Percentiles rank a stretch among this genome's conserved stretches.
Evolutionary conservation across 2,797 vertebrate genomes (phyloP).

Genomic region (Chelon auratus): DNA sequence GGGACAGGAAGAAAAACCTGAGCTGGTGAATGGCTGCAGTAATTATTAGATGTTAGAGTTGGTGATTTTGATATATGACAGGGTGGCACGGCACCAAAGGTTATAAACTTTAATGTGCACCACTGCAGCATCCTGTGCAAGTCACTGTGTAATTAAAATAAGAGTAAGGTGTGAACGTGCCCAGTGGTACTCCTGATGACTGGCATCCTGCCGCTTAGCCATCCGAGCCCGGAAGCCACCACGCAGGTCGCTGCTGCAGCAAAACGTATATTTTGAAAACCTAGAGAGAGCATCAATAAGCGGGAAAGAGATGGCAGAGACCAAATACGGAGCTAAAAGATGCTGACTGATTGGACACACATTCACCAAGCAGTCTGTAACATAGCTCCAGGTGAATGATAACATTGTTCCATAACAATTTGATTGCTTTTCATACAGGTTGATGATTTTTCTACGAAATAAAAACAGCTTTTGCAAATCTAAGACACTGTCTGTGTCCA

Average conservation of each 20-base stretch:
- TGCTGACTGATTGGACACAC: background rate
- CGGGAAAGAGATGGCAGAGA: background rate
- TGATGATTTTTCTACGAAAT: background rate
- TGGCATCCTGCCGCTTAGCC: constrained; percentile 20
- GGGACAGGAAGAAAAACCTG: constrained; percentile 39
- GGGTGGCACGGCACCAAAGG: constrained; percentile 24
- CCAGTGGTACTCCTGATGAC: constrained; percentile 19
- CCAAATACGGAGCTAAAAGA: constrained; percentile 8
- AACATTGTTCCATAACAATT: background rate
- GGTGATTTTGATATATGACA: constrained; percentile 48
- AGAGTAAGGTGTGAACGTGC: constrained; percentile 39
- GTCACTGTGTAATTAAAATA: constrained; percentile 50
- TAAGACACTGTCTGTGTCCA: background rate
- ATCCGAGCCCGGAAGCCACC: constrained; percentile 7
- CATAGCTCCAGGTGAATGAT: background rate
- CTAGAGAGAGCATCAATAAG: constrained; percentile 4
- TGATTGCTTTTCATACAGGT: background rate
- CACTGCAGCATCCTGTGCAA: constrained; percentile 49
- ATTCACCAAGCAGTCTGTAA: background rate
- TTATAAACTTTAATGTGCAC: constrained; percentile 55
- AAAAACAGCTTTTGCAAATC: background rate
- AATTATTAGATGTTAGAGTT: constrained; percentile 48
- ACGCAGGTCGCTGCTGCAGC: constrained; percentile 1
- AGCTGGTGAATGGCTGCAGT: constrained; percentile 38
- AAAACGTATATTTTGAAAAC: constrained; percentile 10